Conservation (phyloP, 2,888 invertebrate species). For the Ophonus ardosiacus region DNA sequence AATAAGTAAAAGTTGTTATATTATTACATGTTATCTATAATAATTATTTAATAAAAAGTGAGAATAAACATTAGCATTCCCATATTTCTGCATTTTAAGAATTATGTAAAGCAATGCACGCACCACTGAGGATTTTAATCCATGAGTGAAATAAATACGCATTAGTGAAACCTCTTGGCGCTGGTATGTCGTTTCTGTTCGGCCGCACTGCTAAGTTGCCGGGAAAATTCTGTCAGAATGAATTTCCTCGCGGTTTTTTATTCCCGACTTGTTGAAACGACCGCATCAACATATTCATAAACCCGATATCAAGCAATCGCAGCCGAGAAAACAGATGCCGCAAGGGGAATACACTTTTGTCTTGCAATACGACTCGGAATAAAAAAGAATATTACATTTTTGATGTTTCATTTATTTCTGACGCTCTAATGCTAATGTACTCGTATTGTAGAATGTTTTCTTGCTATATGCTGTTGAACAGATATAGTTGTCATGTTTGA, state of each 20-base stretch:
- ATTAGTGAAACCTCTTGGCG: constrained; percentile 34
- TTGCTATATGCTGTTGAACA: too few species aligned
- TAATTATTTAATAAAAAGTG: too few species aligned
- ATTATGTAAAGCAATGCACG: constrained; percentile 13
- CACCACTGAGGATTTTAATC: constrained; percentile 35
- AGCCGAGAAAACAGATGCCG: constrained; percentile 37
- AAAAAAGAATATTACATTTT: neutral
- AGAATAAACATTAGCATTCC: neutral
- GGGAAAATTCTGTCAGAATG: constrained; percentile 56
- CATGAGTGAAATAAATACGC: constrained; percentile 26
- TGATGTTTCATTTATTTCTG: neutral
- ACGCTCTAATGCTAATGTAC: neutral
- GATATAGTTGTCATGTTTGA: too few species aligned
- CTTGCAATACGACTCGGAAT: neutral
- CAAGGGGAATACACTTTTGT: neutral
- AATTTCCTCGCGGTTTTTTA: constrained; percentile 53
- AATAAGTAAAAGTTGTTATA: too few species aligned
- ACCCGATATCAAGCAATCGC: constrained; percentile 40
- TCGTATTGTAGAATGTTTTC: neutral
- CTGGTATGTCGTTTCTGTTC: constrained; percentile 14
- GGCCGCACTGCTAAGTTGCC: constrained; percentile 25
- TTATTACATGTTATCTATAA: too few species aligned
- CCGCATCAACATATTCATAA: constrained; percentile 57
- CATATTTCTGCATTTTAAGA: neutral
- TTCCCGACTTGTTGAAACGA: constrained; percentile 48